Evolutionary conservation across 2,797 vertebrate species (phyloP).

Genomic region (Poeciliopsis presidionis): DNA sequence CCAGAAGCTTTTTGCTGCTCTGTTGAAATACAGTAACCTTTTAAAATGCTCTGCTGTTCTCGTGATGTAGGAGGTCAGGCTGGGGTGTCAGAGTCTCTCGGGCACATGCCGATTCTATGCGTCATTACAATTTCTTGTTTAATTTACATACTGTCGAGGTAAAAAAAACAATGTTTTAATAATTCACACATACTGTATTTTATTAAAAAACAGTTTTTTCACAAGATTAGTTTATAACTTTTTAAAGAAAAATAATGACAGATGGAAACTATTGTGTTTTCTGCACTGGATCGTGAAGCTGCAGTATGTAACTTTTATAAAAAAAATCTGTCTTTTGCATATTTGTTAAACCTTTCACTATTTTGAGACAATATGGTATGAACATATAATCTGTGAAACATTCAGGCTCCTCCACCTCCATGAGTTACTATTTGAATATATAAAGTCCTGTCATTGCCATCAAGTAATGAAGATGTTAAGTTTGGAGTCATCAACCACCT

Average conservation of each 20-base stretch:
- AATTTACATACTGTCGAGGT: neutral
- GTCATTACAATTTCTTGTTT: slow-evolving; percentile 28
- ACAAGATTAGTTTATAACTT: neutral
- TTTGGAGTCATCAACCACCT: neutral
- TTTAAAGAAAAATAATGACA: neutral
- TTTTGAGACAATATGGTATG: too few species aligned
- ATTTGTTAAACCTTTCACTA: too few species aligned
- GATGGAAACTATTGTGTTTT: neutral
- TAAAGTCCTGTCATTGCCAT: neutral
- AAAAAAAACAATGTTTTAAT: neutral
- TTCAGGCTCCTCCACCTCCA: too few species aligned
- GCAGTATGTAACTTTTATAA: too few species aligned
- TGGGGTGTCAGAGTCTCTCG: slow-evolving; percentile 42
- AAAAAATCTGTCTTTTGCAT: too few species aligned
- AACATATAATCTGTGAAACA: too few species aligned
- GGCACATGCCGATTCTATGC: slow-evolving; percentile 51
- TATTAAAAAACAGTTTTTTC: neutral
- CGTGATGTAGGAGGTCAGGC: slow-evolving; percentile 26
- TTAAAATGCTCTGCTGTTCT: slow-evolving; percentile 17
- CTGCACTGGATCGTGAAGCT: neutral
- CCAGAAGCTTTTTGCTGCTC: neutral
- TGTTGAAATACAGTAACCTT: neutral
- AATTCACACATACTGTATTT: neutral
- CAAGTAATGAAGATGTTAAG: neutral
- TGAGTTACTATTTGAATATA: neutral